Conservation (phyloP, 37 sponge, comb jelly and placozoan species). For the Chondrosia reniformis region DNA sequence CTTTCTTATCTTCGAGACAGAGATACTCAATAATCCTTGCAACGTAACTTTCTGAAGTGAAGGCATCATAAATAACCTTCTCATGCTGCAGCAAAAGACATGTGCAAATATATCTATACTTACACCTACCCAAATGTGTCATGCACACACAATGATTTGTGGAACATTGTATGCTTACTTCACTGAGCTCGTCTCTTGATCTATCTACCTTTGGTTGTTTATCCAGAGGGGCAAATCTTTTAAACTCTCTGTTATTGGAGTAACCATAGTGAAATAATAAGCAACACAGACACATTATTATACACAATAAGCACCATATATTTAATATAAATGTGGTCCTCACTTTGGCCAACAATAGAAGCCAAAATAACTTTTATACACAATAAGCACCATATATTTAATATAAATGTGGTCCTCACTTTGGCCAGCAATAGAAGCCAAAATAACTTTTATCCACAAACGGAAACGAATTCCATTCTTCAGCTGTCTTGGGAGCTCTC, state of each 20-base stretch:
- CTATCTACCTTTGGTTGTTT: slow-evolving; percentile 48
- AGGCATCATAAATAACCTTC: slow-evolving; percentile 46
- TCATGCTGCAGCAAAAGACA: slow-evolving; percentile 35
- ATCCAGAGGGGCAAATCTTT: slow-evolving; percentile 32
- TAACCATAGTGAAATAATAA: too few species aligned
- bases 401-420: slow-evolving; percentile 15
- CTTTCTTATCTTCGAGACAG: slow-evolving; percentile 79
- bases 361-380: too few species aligned
- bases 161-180: slow-evolving; percentile 8
- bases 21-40: slow-evolving; percentile 58
- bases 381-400: too few species aligned
- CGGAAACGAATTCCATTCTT: slow-evolving; percentile 47
- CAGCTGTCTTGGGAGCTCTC: slow-evolving; percentile 42
- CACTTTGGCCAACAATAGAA: slow-evolving; percentile 79
- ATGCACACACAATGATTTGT: background rate
- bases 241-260: too few species aligned
- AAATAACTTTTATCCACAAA: slow-evolving; percentile 79
- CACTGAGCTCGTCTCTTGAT: slow-evolving; percentile 30
- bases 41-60: slow-evolving; percentile 61
- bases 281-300: too few species aligned
- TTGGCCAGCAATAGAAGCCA: slow-evolving; percentile 81
- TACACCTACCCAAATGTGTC: background rate
- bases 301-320: too few species aligned
- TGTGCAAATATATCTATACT: background rate
- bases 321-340: background rate